Evolutionary conservation across 2,888 invertebrate genomes (phyloP), one percentile per base, ranked within the genome.

Genomic region (Amiota communis): DNA sequence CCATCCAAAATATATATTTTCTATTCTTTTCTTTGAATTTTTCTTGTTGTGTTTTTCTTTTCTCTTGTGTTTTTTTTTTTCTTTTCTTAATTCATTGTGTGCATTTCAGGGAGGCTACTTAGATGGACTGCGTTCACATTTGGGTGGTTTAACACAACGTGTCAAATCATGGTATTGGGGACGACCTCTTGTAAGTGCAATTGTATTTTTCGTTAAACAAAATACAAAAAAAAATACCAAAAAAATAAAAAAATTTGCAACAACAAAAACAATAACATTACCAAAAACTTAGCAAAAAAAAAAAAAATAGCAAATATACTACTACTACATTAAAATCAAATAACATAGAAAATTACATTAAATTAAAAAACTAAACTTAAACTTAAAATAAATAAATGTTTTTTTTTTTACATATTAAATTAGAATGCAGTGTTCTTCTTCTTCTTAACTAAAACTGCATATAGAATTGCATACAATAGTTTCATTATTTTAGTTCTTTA

Each of bases 101-200:
- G 85, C 87, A 89, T 93, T 94, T 92, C 95, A 95, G 95, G 94
- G 94, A 93, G 95, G 95, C 92, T 95, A 95, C 94, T 94, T 95
- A 92, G 96, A 95, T 93, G 96, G 96, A 92, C 95, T 96, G 93
- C 95, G 95, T 92, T 95, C 95, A 92, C 96, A 96, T 93, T 94
- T 96, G 92, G 96, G 96, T 93, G 96, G 96, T 93, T 95, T 96
- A 94, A 96, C 96, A 93, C 96, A 96, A 94, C 96, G 95, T 94
- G 96, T 96, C 93, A 96, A 96, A 93, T 96, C 96, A 92, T 96
- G 96, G 96, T 96, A 96, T 95, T 96, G 96, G 96, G 96, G 96
- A 93, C 94, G 96, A 94, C 96, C 96, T 94, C 95, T 96, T 93
- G 96, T 96, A 96, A 96, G 96, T 96, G 92, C 89, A 90, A 89